A percentile compares a stretch with the other conserved stretches of the same genome.
Conservation (phyloP, 2,888 invertebrate species). For the Altica lythri region DNA sequence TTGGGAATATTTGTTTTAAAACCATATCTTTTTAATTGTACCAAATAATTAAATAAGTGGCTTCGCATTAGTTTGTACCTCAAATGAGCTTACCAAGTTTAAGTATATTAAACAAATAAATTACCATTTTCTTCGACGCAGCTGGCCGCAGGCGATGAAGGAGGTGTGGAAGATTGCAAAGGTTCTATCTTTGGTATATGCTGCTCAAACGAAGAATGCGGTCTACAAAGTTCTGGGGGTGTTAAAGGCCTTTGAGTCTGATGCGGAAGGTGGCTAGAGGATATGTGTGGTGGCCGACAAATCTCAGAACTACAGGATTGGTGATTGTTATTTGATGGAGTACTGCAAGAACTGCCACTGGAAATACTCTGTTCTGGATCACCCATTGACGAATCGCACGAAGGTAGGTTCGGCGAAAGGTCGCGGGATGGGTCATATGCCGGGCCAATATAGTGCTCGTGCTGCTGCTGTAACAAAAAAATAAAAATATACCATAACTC, state of each 20-base stretch:
- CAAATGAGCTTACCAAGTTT: too few relatives aligned
- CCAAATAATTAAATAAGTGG: too few relatives aligned
- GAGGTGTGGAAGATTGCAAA: slow-evolving; percentile 59
- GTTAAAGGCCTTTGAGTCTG: slow-evolving; percentile 30
- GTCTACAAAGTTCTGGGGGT: slow-evolving; percentile 43
- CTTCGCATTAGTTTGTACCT: too few relatives aligned
- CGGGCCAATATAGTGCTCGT: slow-evolving; percentile 64
- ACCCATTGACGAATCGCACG: slow-evolving; percentile 62
- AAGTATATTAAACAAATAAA: not conserved
- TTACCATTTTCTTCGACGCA: slow-evolving; percentile 46
- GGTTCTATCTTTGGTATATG: slow-evolving; percentile 63
- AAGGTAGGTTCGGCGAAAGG: slow-evolving; percentile 74
- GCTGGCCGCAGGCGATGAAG: slow-evolving; percentile 54
- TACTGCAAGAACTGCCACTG: slow-evolving; percentile 65
- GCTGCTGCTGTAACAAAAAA: slow-evolving; percentile 72
- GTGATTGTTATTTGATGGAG: slow-evolving; percentile 63
- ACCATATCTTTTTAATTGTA: too few relatives aligned
- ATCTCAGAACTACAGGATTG: slow-evolving; percentile 58
- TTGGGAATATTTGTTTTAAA: too few relatives aligned
- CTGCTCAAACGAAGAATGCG: slow-evolving; percentile 58
- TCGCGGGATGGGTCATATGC: slow-evolving; percentile 75
- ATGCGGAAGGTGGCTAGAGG: slow-evolving; percentile 34
- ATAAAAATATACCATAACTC: too few relatives aligned
- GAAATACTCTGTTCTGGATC: slow-evolving; percentile 62
- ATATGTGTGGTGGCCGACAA: slow-evolving; percentile 51